A percentile compares a stretch with the other conserved stretches of the same genome.
Evolutionary conservation across 1,140 invertebrate species (phyloP).

Genomic region (Colletes latitarsis): DNA sequence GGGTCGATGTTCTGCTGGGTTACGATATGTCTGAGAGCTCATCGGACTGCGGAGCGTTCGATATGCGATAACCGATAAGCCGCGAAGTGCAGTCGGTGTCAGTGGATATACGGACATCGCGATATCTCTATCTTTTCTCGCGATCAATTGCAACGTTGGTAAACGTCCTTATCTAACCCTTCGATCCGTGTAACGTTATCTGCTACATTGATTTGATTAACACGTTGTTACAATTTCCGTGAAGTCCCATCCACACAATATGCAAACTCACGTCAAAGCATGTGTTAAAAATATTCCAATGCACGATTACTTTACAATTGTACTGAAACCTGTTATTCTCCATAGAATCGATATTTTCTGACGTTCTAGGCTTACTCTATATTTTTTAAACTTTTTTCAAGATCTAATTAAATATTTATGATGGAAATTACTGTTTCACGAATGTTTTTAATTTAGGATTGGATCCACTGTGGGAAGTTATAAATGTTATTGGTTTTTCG

Average conservation of each 20-base stretch:
- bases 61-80: conserved; percentile 57
- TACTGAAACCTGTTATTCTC: no score
- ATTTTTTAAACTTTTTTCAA: no score
- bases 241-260: neutral
- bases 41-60: conserved; percentile 34
- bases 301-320: neutral
- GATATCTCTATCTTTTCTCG: conserved; percentile 44
- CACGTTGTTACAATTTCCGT: neutral
- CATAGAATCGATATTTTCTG: no score
- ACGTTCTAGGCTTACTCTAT: no score
- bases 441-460: no score
- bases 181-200: conserved; percentile 21
- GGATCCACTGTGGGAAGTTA: no score
- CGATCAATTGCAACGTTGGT: conserved; percentile 49
- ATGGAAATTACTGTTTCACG: no score
- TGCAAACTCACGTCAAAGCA: neutral
- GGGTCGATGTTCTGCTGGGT: conserved; percentile 50
- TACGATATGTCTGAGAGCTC: conserved; percentile 54
- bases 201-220: conserved; percentile 1
- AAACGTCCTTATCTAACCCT: conserved; percentile 39
- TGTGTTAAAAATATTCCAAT: neutral
- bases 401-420: no score
- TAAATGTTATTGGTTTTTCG: no score
- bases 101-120: conserved; percentile 36
- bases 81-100: conserved; percentile 44